phyloP scores from a whole-genome alignment of 2,888 invertebrate genomes.

The Omphaloscelis lunosa region DNA sequence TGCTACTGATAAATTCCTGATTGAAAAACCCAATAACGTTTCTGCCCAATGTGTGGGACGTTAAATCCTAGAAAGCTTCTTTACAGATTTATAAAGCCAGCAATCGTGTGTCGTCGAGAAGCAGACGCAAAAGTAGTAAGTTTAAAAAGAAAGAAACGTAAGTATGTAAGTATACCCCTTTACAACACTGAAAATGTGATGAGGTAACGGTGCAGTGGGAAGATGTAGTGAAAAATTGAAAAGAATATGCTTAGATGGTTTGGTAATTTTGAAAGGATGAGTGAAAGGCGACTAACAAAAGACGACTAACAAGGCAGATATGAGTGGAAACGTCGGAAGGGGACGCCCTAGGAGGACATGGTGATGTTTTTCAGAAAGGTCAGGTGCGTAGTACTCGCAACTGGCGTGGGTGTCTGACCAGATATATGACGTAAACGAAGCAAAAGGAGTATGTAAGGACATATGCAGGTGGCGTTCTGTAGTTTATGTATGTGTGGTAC shows the following conservation, averaged over 20 bases:
- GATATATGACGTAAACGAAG: not conserved
- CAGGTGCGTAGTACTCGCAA: not conserved
- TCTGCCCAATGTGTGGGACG: not conserved
- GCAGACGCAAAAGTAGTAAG: not conserved
- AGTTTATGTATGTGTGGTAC: not conserved
- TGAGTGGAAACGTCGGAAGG: no score
- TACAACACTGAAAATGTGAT: not conserved
- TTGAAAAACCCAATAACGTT: no score
- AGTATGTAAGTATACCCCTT: constrained; percentile 17
- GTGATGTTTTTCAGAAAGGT: no score
- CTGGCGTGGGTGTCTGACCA: not conserved
- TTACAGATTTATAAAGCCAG: not conserved
- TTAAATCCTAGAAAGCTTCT: not conserved
- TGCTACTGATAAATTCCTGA: no score
- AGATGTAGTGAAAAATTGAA: not conserved
- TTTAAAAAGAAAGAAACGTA: not conserved
- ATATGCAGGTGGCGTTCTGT: not conserved
- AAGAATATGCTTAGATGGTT: not conserved
- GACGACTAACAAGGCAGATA: no score
- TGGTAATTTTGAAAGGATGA: not conserved
- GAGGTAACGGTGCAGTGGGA: not conserved
- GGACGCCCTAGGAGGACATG: no score
- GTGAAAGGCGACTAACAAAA: not conserved
- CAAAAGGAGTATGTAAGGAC: not conserved
- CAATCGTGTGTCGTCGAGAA: not conserved